Evolutionary conservation across 2,797 vertebrate genomes (phyloP).

Genomic region (Neomorphus geoffroyi): DNA sequence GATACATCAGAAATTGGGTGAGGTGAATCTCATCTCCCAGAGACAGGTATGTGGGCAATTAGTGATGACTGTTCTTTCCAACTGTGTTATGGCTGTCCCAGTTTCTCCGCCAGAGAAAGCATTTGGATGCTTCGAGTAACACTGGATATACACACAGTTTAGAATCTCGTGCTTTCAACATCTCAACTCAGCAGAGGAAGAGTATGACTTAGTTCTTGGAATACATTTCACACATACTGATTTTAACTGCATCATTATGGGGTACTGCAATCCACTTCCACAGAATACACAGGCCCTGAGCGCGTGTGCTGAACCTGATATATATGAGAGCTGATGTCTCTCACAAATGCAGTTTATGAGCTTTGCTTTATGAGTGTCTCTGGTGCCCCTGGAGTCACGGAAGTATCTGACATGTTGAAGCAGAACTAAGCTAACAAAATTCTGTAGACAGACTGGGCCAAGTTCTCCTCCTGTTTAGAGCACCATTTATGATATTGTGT

Average conservation of each 20-base stretch:
- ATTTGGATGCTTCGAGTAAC: neutral
- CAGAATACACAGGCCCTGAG: neutral
- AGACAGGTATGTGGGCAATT: neutral
- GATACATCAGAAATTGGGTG: neutral
- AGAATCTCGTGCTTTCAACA: neutral
- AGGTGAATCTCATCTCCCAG: neutral
- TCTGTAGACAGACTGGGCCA: neutral
- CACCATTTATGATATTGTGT: neutral
- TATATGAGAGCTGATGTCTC: neutral
- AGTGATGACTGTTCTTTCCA: neutral
- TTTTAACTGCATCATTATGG: neutral
- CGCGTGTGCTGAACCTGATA: neutral
- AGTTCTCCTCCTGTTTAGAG: neutral
- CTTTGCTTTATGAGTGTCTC: neutral
- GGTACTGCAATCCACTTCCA: neutral
- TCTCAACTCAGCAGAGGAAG: neutral
- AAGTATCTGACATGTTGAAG: neutral
- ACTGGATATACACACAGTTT: neutral
- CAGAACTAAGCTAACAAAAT: neutral
- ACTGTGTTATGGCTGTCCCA: neutral
- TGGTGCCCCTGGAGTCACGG: neutral
- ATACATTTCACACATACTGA: neutral
- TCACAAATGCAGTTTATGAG: neutral
- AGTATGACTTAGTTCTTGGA: neutral
- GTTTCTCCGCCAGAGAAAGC: neutral